Evolutionary conservation across 2,888 invertebrate genomes (phyloP).

Genomic region (Polymixis lichenea): DNA sequence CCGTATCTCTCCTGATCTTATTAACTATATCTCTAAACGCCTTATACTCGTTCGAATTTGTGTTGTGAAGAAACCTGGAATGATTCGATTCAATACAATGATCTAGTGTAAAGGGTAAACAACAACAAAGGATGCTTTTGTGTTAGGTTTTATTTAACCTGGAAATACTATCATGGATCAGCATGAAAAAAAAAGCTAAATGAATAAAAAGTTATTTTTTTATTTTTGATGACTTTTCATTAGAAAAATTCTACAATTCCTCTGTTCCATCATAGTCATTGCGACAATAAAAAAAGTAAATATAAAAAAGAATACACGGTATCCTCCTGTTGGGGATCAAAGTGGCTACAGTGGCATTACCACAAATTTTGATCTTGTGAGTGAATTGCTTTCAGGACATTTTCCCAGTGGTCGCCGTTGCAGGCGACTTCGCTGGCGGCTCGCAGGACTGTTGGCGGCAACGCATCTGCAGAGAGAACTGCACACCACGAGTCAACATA

Average conservation of each 20-base stretch:
- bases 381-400: slow-evolving; percentile 91
- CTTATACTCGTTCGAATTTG: slow-evolving; percentile 87
- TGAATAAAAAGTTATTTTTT: background rate
- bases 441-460: slow-evolving; percentile 85
- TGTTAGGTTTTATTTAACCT: slow-evolving; percentile 77
- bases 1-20: slow-evolving; percentile 75
- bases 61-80: slow-evolving; percentile 89
- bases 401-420: slow-evolving; percentile 92
- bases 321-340: slow-evolving; percentile 83
- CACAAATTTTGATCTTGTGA: slow-evolving; percentile 90
- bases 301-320: slow-evolving; percentile 87
- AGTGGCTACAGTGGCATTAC: slow-evolving; percentile 87
- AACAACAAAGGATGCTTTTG: slow-evolving; percentile 75
- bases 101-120: slow-evolving; percentile 69
- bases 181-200: slow-evolving; percentile 18
- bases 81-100: slow-evolving; percentile 63
- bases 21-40: slow-evolving; percentile 84
- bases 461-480: slow-evolving; percentile 90
- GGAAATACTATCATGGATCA: slow-evolving; percentile 72
- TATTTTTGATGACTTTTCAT: background rate
- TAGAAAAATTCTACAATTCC: background rate
- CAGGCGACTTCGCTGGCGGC: slow-evolving; percentile 91
- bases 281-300: slow-evolving; percentile 67
- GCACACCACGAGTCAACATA: slow-evolving; percentile 89
- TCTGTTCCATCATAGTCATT: slow-evolving; percentile 60